These are phyloP conservation scores for Drosophila antonietae DNA, from an alignment of 2,888 invertebrate genomes.

Conservation along the genomic window DNA sequence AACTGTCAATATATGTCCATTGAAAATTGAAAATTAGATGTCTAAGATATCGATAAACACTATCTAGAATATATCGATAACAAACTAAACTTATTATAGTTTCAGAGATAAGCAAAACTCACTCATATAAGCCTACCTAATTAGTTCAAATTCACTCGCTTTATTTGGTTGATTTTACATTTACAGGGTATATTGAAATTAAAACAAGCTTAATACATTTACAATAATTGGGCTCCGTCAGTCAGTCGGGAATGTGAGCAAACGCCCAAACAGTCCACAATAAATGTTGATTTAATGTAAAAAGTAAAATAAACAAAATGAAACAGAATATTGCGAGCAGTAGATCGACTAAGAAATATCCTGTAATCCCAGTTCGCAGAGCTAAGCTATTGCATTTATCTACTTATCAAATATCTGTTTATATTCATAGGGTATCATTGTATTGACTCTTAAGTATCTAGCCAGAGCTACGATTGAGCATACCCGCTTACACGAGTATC, in stretches of 20 bases:
- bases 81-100: too few species aligned
- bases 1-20: neutral
- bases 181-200: conserved; percentile 16
- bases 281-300: conserved; percentile 39
- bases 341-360: conserved; percentile 1
- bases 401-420: neutral
- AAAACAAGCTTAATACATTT: conserved; percentile 21
- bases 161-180: neutral
- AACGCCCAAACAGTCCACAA: neutral
- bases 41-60: neutral
- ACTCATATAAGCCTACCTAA: neutral
- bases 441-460: too few species aligned
- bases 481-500: neutral
- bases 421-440: neutral
- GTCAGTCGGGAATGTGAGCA: neutral
- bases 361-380: neutral
- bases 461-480: neutral
- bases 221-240: conserved; percentile 11
- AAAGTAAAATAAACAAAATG: conserved; percentile 15
- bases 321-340: neutral
- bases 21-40: neutral
- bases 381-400: neutral
- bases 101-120: neutral
- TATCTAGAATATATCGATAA: neutral
- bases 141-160: neutral